These are phyloP conservation scores for Sapajus apella DNA, from an alignment of 2,113 vertebrate genomes.

Conservation along the genomic window DNA sequence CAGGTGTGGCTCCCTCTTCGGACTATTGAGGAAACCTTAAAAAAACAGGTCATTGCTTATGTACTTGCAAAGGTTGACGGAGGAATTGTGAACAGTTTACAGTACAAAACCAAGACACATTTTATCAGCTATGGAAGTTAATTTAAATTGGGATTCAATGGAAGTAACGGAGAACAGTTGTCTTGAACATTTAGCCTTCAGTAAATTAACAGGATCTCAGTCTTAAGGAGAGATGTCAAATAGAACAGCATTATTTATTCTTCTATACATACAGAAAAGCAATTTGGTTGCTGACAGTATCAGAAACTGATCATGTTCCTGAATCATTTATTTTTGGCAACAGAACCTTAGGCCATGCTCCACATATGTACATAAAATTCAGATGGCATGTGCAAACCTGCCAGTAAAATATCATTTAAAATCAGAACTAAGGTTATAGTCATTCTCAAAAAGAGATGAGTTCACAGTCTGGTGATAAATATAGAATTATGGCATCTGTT, in stretches of 20 bases:
- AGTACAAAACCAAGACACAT: not conserved
- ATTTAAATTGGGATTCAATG: not conserved
- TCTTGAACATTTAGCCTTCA: not conserved
- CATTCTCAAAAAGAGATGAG: not conserved
- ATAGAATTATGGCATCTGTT: not conserved
- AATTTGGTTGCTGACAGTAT: not conserved
- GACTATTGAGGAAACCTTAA: not conserved
- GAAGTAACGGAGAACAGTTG: not conserved
- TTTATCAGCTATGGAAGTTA: not conserved
- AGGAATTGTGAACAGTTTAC: not conserved
- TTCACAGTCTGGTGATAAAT: conserved; percentile 14
- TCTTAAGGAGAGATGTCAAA: not conserved
- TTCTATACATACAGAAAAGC: not conserved
- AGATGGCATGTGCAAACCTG: not conserved
- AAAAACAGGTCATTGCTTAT: not conserved
- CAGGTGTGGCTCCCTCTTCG: not conserved
- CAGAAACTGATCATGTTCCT: not conserved
- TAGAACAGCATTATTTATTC: not conserved
- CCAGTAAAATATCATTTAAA: conserved; percentile 26
- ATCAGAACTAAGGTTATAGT: not conserved
- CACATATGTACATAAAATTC: not conserved
- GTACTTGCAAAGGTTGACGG: not conserved
- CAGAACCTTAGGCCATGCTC: not conserved
- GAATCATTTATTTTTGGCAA: conserved; percentile 30
- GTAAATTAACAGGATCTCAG: not conserved